A percentile compares a stretch with the other conserved stretches of the same genome.
Conservation (phyloP, 2,113 vertebrate species). For the Eublepharis macularius region DNA sequence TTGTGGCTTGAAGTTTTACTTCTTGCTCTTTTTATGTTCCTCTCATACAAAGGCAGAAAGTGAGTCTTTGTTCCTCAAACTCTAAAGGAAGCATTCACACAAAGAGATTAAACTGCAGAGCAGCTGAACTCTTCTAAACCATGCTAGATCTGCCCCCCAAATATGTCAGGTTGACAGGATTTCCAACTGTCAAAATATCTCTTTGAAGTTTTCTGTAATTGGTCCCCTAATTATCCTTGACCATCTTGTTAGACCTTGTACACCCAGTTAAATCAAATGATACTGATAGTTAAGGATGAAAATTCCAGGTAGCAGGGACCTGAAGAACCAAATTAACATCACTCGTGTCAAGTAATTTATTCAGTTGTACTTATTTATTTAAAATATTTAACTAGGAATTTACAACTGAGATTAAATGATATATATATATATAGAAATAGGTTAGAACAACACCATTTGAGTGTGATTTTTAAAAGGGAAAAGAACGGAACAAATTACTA, state of each 20-base stretch:
- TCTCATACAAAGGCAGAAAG: neutral
- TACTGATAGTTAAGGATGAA: neutral
- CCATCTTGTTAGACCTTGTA: neutral
- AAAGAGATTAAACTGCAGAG: constrained; percentile 10
- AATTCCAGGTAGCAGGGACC: neutral
- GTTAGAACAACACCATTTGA: constrained; percentile 48
- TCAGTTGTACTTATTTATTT: constrained; percentile 60
- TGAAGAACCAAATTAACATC: constrained; percentile 23
- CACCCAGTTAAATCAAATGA: neutral
- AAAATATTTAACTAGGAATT: constrained; percentile 59
- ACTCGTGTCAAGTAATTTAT: constrained; percentile 37
- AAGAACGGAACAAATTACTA: constrained; percentile 27
- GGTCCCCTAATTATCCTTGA: constrained; percentile 6
- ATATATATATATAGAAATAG: constrained; percentile 6
- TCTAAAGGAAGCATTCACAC: neutral
- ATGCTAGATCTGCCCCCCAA: neutral
- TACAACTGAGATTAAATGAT: constrained; percentile 53
- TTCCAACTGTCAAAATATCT: neutral
- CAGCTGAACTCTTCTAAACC: neutral
- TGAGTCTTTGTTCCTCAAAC: neutral
- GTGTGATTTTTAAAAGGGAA: constrained; percentile 31
- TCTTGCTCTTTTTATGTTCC: constrained; percentile 1
- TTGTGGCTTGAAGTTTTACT: neutral
- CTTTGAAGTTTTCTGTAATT: constrained; percentile 18
- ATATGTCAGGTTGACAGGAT: neutral